Base-by-base conservation (phyloP, 2,888 invertebrate species). In the Tachystola acroxantha region DNA sequence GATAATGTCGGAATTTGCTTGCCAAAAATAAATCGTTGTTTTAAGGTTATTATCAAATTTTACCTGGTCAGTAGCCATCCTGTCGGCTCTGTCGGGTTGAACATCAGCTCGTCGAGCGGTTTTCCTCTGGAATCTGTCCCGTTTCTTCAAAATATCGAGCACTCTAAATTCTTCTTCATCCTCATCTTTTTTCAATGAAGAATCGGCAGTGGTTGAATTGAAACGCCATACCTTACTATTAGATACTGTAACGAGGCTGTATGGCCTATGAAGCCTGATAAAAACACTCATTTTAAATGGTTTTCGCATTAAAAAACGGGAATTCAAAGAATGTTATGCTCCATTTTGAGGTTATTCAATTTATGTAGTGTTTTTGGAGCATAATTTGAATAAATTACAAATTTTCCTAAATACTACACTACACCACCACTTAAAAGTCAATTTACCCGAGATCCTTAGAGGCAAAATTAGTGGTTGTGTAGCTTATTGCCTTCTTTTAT, bases 101-200 rank as follows among this genome's bases (percentile, higher is more conserved):
- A 86, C 52, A 37, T 82, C 79, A 6, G 64, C 27, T 30, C 65
- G 69, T 1, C 69, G 65, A 3, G 48, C 26, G 0, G 58, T 48
- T 55, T 50, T 73, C 10, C 53, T 60, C 36, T 78, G 74, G 2
- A 47, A 38, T 38, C 62, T 54, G 1, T 72, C 64, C 34, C 61
- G 72, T 40, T 78, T 82, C 50, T 84, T 81, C 45, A 75, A 62
- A 46, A 89, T 79, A 67, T 88, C 87, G 1, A 89, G 63, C 1
- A 89, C 88, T 29, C 89, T 58, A 49, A 89, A 89, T 34, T 88
- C 88, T 38, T 88, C 87, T 7, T 81, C 87, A 0, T 73, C 59
- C 1, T 39, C 63, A 12, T 45, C 54, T 32, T 66, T 65, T 50
- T 67, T 74, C 19, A 55, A 43, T n/a, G 60, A 53, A 22, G 50